Base-by-base conservation (phyloP, 2,888 invertebrate species). In the Hirtodrosophila alboralis region DNA sequence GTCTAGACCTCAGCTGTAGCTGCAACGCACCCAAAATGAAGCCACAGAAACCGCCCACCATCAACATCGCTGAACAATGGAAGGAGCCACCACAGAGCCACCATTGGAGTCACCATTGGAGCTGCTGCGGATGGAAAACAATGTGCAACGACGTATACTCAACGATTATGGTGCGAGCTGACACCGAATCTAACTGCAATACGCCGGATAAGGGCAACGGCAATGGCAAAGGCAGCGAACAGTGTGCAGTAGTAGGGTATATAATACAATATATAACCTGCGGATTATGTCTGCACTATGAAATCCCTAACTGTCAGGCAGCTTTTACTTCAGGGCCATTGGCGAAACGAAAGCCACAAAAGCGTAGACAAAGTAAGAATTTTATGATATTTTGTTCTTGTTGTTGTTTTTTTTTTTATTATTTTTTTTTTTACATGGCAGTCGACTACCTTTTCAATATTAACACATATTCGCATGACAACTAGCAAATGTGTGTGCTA, bases 221-320 rank as follows among this genome's bases (percentile, higher is more conserved):
- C n/a, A n/a, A n/a, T 40, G 37, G 36, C 43, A 12, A 18, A 28
- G 27, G 23, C 40, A 27, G 21, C 34, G 27, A n/a, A 33, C 9
- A 31, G 48, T 18, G n/a, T n/a, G n/a, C 16, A 10, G 23, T n/a
- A n/a, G n/a, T n/a, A 26, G 28, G 28, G 16, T 27, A 47, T 52
- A 52, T 21, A 48, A 26, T n/a, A n/a, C n/a, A n/a, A 69, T 61
- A 34, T 60, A 67, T 65, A 69, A 45, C 65, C 56, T 28, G 48
- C 18, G 80, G 84, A 84, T 80, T 80, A 86, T 66, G 61, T 69
- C 57, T 59, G 84, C 77, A 59, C 66, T 52, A 56, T 43, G 64
- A 57, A 68, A 71, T 75, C 57, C 68, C 59, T 47, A 65, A 84
- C 81, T 80, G 86, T 73, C 77, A 73, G 48, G 36, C 49, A 52